phyloP scores from a whole-genome alignment of 2,888 invertebrate genomes.

The Drosophila quinaria region DNA sequence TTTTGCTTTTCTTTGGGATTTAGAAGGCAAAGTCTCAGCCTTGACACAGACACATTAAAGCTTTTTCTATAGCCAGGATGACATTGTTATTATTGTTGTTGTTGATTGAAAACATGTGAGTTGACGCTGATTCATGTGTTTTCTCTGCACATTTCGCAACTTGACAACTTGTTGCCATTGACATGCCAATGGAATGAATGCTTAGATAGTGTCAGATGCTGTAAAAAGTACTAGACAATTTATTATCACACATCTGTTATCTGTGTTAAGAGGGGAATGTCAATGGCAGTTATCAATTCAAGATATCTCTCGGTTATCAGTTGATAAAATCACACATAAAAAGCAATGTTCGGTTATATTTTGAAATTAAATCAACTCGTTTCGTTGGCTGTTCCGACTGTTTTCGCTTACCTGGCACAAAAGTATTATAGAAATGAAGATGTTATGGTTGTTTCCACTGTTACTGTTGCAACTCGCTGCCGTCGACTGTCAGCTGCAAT shows the following conservation, averaged over 20 bases:
- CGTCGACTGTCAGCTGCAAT: constrained; percentile 66
- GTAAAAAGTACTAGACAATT: constrained; percentile 8
- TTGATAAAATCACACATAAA: constrained; percentile 54
- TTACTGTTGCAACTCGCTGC: constrained; percentile 13
- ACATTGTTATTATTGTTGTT: neutral
- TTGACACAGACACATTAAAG: neutral
- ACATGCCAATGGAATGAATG: constrained; percentile 14
- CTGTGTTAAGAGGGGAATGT: constrained; percentile 44
- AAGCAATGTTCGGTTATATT: constrained; percentile 31
- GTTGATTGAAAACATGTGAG: neutral
- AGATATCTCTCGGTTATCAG: constrained; percentile 21
- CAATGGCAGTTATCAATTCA: constrained; percentile 56
- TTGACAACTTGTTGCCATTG: constrained; percentile 40
- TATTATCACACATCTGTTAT: constrained; percentile 45
- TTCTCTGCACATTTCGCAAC: constrained; percentile 27
- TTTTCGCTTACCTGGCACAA: constrained; percentile 15
- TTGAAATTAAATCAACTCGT: constrained; percentile 52
- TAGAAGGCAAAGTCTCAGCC: neutral
- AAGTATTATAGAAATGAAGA: constrained; percentile 40
- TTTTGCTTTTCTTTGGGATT: neutral
- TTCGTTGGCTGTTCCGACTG: constrained; percentile 4
- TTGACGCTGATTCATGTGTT: constrained; percentile 35
- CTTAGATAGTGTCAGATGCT: constrained; percentile 34
- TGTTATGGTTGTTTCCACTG: constrained; percentile 19
- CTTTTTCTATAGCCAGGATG: neutral